Evolutionary conservation across 92 coral and sea anemone species (phyloP).

Genomic region (Pocillopora grandis): DNA sequence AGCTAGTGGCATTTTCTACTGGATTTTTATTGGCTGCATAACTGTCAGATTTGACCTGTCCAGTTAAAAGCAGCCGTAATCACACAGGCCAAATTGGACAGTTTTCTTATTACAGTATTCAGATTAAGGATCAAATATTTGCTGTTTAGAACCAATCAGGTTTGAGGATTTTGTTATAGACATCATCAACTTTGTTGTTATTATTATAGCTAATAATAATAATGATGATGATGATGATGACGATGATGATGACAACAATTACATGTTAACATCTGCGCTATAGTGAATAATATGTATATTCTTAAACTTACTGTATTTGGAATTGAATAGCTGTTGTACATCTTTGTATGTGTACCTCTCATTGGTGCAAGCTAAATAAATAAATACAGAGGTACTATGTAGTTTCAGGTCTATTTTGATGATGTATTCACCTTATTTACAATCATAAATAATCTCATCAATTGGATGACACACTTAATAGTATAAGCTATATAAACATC

Average conservation of each 20-base stretch:
- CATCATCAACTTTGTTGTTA: too few species aligned
- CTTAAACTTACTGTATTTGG: slow-evolving; percentile 64
- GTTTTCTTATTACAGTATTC: too few species aligned
- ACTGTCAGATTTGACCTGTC: too few species aligned
- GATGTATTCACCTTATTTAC: slow-evolving; percentile 15
- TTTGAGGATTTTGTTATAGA: too few species aligned
- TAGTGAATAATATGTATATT: slow-evolving; percentile 24
- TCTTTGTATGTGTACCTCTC: slow-evolving; percentile 54
- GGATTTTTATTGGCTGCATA: too few species aligned
- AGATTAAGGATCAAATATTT: too few species aligned
- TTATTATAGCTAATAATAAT: too few species aligned
- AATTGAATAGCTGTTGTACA: slow-evolving; percentile 62
- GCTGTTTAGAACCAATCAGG: too few species aligned
- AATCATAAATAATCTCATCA: background rate
- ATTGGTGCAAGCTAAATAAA: slow-evolving; percentile 42
- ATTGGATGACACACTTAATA: slow-evolving; percentile 7
- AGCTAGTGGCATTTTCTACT: too few species aligned
- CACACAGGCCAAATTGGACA: too few species aligned
- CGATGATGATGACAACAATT: background rate
- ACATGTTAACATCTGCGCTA: slow-evolving; percentile 1
- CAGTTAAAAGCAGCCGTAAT: too few species aligned
- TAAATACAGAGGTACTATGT: slow-evolving; percentile 22
- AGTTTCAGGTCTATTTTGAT: slow-evolving; percentile 22
- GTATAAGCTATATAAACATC: slow-evolving; percentile 8
- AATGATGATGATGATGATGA: too few species aligned